Conservation (phyloP, 2,113 vertebrate genomes). For the Boulengeromyrus knoepffleri region DNA sequence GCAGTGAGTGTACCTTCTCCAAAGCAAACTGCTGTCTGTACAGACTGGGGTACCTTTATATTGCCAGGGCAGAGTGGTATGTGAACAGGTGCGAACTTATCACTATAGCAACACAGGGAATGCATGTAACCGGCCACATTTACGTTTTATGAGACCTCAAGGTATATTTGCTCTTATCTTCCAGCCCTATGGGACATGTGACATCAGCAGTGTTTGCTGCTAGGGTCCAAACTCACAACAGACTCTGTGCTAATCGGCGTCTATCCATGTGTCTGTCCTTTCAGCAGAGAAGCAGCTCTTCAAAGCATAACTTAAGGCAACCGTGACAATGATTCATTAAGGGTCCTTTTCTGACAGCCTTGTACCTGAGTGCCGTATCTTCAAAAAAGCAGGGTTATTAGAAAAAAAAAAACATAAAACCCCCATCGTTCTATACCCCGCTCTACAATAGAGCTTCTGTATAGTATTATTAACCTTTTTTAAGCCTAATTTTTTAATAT, state of each 20-base stretch:
- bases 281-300: not conserved
- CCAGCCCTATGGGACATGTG: not conserved
- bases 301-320: slow-evolving; percentile 36
- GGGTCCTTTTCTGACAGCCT: slow-evolving; percentile 43
- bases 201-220: not conserved
- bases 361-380: slow-evolving; percentile 48
- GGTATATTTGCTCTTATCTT: not conserved
- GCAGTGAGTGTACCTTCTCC: slow-evolving; percentile 48
- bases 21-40: slow-evolving; percentile 23
- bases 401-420: slow-evolving; percentile 41
- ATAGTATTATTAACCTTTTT: slow-evolving; percentile 55
- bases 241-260: not conserved
- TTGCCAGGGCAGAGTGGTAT: not conserved
- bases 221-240: not conserved
- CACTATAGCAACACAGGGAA: not conserved
- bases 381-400: slow-evolving; percentile 60
- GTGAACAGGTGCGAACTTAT: slow-evolving; percentile 11
- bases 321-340: slow-evolving; percentile 59
- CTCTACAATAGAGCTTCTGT: slow-evolving; percentile 66
- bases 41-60: slow-evolving; percentile 20
- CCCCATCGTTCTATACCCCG: slow-evolving; percentile 52
- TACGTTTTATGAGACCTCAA: not conserved
- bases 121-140: not conserved
- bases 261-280: not conserved
- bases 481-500: slow-evolving; percentile 72